These are phyloP conservation scores for Poecilia gillii DNA, from an alignment of 2,797 vertebrate genomes.

Conservation along the genomic window DNA sequence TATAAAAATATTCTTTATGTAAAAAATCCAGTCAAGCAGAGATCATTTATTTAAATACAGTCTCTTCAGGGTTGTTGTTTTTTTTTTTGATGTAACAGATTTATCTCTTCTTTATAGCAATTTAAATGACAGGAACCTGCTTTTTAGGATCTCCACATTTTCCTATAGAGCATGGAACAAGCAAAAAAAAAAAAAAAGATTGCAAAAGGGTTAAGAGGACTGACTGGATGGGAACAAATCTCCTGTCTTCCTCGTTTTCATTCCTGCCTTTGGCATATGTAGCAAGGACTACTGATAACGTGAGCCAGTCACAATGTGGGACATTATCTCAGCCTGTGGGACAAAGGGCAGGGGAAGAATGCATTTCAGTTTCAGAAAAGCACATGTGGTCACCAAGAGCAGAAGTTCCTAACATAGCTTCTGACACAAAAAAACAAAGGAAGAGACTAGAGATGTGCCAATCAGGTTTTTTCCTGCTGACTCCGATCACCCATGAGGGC, in stretches of 20 bases:
- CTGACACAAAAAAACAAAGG: not conserved
- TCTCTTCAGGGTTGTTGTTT: not conserved
- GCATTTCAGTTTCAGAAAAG: not conserved
- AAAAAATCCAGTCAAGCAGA: not conserved
- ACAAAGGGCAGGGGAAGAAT: slow-evolving; percentile 1
- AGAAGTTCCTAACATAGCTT: not conserved
- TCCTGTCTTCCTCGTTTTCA: not conserved
- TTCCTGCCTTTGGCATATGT: not conserved
- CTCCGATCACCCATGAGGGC: too few relatives aligned
- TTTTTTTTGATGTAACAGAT: not conserved
- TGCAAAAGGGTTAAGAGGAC: not conserved
- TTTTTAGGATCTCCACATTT: not conserved
- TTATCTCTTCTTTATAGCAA: not conserved
- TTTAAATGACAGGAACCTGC: not conserved
- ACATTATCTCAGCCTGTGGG: not conserved
- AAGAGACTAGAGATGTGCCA: not conserved
- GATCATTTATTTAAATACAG: not conserved
- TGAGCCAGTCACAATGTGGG: not conserved
- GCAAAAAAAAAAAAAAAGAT: not conserved
- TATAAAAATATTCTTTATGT: not conserved
- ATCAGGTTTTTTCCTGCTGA: too few relatives aligned
- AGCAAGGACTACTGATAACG: not conserved
- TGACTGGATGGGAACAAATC: not conserved
- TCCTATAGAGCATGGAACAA: not conserved
- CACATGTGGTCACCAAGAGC: not conserved